phyloP scores from a whole-genome alignment of 2,797 vertebrate genomes.

The Limnodromus scolopaceus region DNA sequence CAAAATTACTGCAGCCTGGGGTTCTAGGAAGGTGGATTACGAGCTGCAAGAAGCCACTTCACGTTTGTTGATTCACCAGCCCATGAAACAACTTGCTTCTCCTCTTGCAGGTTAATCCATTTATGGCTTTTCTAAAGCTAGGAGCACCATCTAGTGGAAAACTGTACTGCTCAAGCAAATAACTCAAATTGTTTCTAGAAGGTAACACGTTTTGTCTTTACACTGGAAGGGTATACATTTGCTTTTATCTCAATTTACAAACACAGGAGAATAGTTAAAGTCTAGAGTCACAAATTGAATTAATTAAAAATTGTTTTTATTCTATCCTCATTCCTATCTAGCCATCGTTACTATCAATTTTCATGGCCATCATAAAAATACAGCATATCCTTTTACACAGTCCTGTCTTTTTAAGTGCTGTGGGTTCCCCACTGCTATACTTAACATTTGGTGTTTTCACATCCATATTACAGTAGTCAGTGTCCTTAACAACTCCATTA shows the following conservation, averaged over 20 bases:
- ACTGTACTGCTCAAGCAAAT: not conserved
- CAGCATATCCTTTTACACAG: not conserved
- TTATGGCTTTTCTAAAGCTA: not conserved
- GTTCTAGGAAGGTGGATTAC: not conserved
- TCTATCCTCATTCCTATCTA: not conserved
- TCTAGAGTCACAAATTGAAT: not conserved
- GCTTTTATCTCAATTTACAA: not conserved
- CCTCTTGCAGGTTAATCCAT: not conserved
- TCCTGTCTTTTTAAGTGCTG: not conserved
- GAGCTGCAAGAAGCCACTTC: not conserved
- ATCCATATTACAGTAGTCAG: not conserved
- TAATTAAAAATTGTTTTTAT: not conserved
- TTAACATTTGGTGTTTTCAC: not conserved
- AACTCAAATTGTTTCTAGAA: not conserved
- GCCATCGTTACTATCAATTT: not conserved
- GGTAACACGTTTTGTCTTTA: not conserved
- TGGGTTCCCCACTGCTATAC: not conserved
- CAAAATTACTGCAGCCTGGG: not conserved
- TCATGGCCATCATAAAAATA: not conserved
- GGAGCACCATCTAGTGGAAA: conserved; percentile 64
- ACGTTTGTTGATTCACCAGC: not conserved
- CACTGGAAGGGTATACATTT: not conserved
- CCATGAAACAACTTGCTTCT: not conserved
- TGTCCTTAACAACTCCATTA: not conserved
- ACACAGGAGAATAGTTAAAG: not conserved